Percentiles rank a stretch among this genome's conserved stretches.
Conservation (phyloP, 2,113 vertebrate species). For the Notothenia coriiceps region DNA sequence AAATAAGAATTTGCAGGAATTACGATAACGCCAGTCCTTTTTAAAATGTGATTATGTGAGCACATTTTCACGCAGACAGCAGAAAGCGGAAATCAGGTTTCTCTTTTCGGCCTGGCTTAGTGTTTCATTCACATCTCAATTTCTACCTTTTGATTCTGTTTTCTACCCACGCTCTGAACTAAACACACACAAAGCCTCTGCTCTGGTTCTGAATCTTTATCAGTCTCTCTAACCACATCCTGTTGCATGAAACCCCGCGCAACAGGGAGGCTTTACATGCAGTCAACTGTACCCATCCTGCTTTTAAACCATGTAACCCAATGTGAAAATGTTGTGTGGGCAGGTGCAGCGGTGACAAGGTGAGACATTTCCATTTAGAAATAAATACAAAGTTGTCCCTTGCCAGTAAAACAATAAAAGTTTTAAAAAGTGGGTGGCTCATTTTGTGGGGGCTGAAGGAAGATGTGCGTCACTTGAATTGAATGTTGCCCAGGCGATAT, state of each 20-base stretch:
- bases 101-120: conserved; percentile 39
- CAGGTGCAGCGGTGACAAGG: conserved; percentile 34
- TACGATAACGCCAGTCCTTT: not conserved
- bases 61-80: conserved; percentile 8
- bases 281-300: conserved; percentile 57
- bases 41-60: not conserved
- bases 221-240: conserved; percentile 82
- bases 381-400: conserved; percentile 44
- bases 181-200: conserved; percentile 50
- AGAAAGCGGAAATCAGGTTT: conserved; percentile 54
- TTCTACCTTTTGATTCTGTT: conserved; percentile 61
- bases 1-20: not conserved
- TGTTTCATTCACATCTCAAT: conserved; percentile 42
- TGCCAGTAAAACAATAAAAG: conserved; percentile 13
- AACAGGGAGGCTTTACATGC: conserved; percentile 54
- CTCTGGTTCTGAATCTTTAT: conserved; percentile 76
- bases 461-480: conserved; percentile 54
- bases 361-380: conserved; percentile 63
- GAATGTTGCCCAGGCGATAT: conserved; percentile 47
- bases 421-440: conserved; percentile 20
- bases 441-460: conserved; percentile 36
- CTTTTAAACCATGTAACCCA: conserved; percentile 33
- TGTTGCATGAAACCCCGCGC: conserved; percentile 74
- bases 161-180: conserved; percentile 63
- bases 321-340: conserved; percentile 43